A percentile compares a stretch with the other conserved stretches of the same genome.
phyloP scores from a whole-genome alignment of 2,797 vertebrate genomes.

The Periophthalmus magnuspinnatus region DNA sequence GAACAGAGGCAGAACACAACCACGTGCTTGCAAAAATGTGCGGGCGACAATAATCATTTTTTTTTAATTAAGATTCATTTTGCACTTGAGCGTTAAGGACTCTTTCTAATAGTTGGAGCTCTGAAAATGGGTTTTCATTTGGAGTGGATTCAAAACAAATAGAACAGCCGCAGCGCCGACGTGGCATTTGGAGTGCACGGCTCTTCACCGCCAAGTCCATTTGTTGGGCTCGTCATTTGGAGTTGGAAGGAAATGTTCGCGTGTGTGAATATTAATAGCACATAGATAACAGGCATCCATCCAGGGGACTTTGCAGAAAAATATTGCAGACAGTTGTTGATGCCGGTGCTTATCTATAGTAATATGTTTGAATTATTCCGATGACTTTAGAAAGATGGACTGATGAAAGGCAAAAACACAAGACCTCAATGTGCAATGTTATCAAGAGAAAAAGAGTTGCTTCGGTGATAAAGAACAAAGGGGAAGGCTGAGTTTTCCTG shows the following conservation, averaged over 20 bases:
- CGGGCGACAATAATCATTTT: conserved; percentile 65
- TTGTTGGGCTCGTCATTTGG: conserved; percentile 47
- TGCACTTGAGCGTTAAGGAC: conserved; percentile 62
- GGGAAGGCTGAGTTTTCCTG: conserved; percentile 25
- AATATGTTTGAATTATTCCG: conserved; percentile 41
- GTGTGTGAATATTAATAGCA: conserved; percentile 55
- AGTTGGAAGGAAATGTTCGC: conserved; percentile 53
- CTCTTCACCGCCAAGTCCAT: conserved; percentile 50
- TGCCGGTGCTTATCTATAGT: conserved; percentile 37
- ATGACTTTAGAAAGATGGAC: conserved; percentile 53
- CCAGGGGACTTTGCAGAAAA: conserved; percentile 18
- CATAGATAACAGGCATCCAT: conserved; percentile 33
- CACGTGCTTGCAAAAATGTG: conserved; percentile 37
- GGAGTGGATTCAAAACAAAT: conserved; percentile 70
- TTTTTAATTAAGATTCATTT: conserved; percentile 70
- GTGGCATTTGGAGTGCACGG: conserved; percentile 65
- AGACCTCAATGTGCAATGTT: conserved; percentile 40
- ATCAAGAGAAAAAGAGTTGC: conserved; percentile 24
- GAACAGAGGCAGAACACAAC: conserved; percentile 29
- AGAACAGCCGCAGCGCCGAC: conserved; percentile 57
- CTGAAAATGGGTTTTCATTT: conserved; percentile 72
- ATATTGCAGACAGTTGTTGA: conserved; percentile 39
- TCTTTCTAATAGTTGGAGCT: conserved; percentile 60
- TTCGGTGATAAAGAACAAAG: conserved; percentile 38
- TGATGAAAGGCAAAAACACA: conserved; percentile 32